These are phyloP conservation scores for Drosophila paracracens DNA, from an alignment of 2,888 invertebrate genomes.

Conservation along the genomic window DNA sequence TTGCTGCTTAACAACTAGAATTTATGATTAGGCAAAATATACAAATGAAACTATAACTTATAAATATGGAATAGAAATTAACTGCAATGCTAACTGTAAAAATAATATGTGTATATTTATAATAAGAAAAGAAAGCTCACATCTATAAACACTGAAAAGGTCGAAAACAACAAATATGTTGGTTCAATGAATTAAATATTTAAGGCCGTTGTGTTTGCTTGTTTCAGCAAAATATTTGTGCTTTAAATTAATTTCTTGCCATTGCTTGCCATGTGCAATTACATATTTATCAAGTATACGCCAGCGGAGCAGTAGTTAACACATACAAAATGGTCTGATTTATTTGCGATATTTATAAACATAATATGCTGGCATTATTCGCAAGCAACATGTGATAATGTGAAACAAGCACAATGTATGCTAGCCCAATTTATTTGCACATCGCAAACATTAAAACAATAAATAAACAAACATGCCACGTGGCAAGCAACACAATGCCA, in stretches of 20 bases:
- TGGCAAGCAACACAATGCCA: constrained; percentile 28
- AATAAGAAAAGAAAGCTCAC: neutral
- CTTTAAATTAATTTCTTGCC: neutral
- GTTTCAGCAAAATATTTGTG: neutral
- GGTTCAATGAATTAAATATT: neutral
- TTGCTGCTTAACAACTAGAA: too few relatives aligned
- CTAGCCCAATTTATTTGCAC: constrained; percentile 60
- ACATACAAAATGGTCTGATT: constrained; percentile 69
- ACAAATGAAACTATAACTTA: neutral
- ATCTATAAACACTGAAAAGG: neutral
- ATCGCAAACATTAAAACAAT: constrained; percentile 61
- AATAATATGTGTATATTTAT: neutral
- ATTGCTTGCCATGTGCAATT: constrained; percentile 28
- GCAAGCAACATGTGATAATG: constrained; percentile 68
- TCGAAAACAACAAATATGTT: neutral
- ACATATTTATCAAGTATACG: constrained; percentile 54
- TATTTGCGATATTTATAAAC: constrained; percentile 69
- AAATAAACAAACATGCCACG: constrained; percentile 56
- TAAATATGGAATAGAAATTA: neutral
- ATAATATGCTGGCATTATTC: constrained; percentile 59
- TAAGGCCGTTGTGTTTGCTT: neutral
- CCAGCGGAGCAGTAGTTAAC: constrained; percentile 56
- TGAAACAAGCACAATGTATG: constrained; percentile 53
- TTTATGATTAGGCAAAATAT: neutral
- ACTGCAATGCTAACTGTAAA: neutral